Conservation (phyloP, 2,113 vertebrate genomes). For the Centrocercus urophasianus region DNA sequence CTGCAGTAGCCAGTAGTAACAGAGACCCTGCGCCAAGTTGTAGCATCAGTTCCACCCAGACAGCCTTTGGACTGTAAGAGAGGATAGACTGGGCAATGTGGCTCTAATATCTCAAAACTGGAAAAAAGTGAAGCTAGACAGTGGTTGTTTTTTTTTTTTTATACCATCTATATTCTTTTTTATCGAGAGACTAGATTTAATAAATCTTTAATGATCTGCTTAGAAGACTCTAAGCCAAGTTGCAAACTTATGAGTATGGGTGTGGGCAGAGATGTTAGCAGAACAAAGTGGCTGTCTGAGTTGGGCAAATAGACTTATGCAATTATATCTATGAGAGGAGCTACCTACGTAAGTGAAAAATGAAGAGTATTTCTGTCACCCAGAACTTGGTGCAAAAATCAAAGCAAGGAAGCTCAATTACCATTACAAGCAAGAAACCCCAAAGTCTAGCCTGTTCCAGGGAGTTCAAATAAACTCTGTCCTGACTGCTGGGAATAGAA, state of each 20-base stretch:
- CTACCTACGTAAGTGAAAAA: slow-evolving; percentile 58
- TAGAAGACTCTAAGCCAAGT: slow-evolving; percentile 46
- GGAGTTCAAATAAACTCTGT: slow-evolving; percentile 25
- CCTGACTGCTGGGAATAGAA: slow-evolving; percentile 40
- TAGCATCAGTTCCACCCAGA: slow-evolving; percentile 31
- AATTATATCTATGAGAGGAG: slow-evolving; percentile 65
- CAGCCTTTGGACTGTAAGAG: background rate
- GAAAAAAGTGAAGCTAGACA: slow-evolving; percentile 33
- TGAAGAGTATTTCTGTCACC: slow-evolving; percentile 59
- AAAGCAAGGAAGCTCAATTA: slow-evolving; percentile 61
- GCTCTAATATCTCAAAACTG: slow-evolving; percentile 60
- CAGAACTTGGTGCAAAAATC: slow-evolving; percentile 68
- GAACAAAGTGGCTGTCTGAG: slow-evolving; percentile 42
- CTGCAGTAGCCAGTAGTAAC: slow-evolving; percentile 55
- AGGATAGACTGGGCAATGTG: background rate
- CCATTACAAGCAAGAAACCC: slow-evolving; percentile 46
- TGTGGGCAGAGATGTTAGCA: slow-evolving; percentile 36
- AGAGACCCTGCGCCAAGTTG: slow-evolving; percentile 4
- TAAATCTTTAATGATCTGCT: slow-evolving; percentile 52
- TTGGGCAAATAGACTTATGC: slow-evolving; percentile 17
- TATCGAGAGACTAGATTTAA: slow-evolving; percentile 50
- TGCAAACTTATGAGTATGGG: slow-evolving; percentile 27
- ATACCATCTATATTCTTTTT: background rate
- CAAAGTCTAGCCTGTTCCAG: slow-evolving; percentile 28
- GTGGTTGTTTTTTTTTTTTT: slow-evolving; percentile 34